These are phyloP conservation scores for Chrysochloris asiatica DNA, from an alignment of 2,113 vertebrate genomes.

Conservation along the genomic window DNA sequence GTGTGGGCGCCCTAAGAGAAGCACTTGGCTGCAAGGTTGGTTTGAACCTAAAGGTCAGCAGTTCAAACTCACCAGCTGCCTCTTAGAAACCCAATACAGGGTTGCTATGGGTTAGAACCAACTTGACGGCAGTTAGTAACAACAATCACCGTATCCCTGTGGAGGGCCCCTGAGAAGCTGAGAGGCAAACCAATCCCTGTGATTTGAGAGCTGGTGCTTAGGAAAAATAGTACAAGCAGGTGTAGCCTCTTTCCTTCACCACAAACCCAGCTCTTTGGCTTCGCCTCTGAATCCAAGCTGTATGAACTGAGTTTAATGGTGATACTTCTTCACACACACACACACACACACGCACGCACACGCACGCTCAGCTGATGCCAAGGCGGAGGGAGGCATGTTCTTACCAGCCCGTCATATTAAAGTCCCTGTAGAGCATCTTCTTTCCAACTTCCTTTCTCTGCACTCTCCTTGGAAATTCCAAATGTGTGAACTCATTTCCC, in stretches of 20 bases:
- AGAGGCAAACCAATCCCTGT: not conserved
- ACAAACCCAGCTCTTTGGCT: not conserved
- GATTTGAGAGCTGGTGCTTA: not conserved
- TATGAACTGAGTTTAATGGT: not conserved
- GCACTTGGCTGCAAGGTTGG: too few species aligned
- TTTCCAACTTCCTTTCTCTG: constrained; percentile 98
- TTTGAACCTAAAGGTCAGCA: too few species aligned
- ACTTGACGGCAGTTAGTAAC: too few species aligned
- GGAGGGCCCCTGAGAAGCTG: not conserved
- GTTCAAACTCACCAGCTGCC: too few species aligned
- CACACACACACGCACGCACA: not conserved
- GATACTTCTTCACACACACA: not conserved
- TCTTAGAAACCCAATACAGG: too few species aligned
- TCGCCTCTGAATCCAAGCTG: not conserved
- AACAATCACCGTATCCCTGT: too few species aligned
- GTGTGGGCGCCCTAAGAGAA: too few species aligned
- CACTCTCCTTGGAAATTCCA: constrained; percentile 97
- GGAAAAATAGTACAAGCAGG: not conserved
- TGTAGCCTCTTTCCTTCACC: not conserved
- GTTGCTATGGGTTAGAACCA: too few species aligned
- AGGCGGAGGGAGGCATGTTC: constrained; percentile 61
- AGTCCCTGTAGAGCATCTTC: constrained; percentile 98
- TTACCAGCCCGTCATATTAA: constrained; percentile 99
- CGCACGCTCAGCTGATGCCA: not conserved
- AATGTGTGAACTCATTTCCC: constrained; percentile 99